Evolutionary conservation across 2,113 vertebrate species (phyloP).

Genomic region (Tretioscincus oriximinensis): DNA sequence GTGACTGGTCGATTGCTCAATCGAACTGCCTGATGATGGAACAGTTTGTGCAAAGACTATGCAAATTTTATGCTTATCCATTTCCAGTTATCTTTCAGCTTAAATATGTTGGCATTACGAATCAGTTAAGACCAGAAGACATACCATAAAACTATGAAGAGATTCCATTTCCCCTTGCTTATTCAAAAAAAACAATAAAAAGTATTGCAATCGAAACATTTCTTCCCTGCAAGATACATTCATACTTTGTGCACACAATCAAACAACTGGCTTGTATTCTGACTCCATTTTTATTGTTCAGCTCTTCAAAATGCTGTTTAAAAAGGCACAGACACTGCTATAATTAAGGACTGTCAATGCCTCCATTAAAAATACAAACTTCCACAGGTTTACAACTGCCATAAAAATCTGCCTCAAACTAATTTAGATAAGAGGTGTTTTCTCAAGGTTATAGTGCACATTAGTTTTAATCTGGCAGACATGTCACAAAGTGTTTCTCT

Average conservation of each 20-base stretch:
- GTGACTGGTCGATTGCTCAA: too few relatives aligned
- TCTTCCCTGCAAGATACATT: background rate
- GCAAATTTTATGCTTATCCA: too few relatives aligned
- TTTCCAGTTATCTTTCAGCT: too few relatives aligned
- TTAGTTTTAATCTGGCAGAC: background rate
- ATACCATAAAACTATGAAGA: conserved; percentile 27
- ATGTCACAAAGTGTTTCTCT: background rate
- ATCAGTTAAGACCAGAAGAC: conserved; percentile 25
- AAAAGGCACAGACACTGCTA: background rate
- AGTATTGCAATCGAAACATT: conserved; percentile 17
- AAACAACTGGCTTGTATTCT: background rate
- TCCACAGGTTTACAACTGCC: conserved; percentile 5
- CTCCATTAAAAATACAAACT: conserved; percentile 33
- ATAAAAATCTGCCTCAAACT: conserved; percentile 23
- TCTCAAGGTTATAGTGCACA: background rate
- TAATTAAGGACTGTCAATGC: conserved; percentile 15
- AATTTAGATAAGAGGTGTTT: conserved; percentile 27
- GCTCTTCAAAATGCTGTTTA: conserved; percentile 26
- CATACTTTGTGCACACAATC: background rate
- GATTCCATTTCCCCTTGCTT: conserved; percentile 14
- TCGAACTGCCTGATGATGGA: too few relatives aligned
- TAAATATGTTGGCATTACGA: background rate
- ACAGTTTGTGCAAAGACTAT: too few relatives aligned
- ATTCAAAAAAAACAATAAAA: conserved; percentile 46
- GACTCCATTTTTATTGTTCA: background rate